These are phyloP conservation scores for Vollenhovia emeryi DNA, from an alignment of 1,140 invertebrate species.

Conservation along the genomic window DNA sequence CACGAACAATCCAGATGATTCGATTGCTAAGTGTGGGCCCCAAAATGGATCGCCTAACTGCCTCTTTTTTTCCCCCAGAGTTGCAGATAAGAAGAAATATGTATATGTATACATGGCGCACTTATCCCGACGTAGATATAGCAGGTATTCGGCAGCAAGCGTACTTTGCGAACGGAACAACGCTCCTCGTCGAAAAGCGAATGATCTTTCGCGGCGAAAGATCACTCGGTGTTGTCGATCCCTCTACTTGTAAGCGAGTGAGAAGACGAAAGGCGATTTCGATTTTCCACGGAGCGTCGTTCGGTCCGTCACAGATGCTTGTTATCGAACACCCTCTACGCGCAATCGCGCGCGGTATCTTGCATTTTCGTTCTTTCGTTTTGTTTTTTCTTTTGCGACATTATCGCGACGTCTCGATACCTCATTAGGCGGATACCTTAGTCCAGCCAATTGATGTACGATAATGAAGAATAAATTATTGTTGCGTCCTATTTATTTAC, in stretches of 20 bases:
- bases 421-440: slow-evolving; percentile 59
- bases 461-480: slow-evolving; percentile 73
- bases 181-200: neutral
- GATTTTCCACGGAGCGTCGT: neutral
- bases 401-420: slow-evolving; percentile 55
- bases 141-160: slow-evolving; percentile 9
- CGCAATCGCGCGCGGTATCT: slow-evolving; percentile 17
- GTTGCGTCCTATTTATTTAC: slow-evolving; percentile 75
- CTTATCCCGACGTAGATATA: slow-evolving; percentile 21
- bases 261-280: neutral
- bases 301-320: slow-evolving; percentile 22
- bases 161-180: slow-evolving; percentile 2
- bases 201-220: neutral
- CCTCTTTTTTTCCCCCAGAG: too few species aligned
- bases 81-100: too few species aligned
- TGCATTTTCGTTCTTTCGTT: slow-evolving; percentile 35
- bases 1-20: too few species aligned
- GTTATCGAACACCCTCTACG: neutral
- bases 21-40: too few species aligned
- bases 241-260: neutral
- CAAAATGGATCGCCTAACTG: too few species aligned
- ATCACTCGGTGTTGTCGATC: neutral
- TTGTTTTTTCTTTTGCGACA: slow-evolving; percentile 32
- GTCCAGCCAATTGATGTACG: slow-evolving; percentile 60
- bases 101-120: slow-evolving; percentile 34